A percentile compares a stretch with the other conserved stretches of the same genome.
Evolutionary conservation across 2,797 vertebrate species (phyloP).

Genomic region (Sebastiscus albofasciatus): DNA sequence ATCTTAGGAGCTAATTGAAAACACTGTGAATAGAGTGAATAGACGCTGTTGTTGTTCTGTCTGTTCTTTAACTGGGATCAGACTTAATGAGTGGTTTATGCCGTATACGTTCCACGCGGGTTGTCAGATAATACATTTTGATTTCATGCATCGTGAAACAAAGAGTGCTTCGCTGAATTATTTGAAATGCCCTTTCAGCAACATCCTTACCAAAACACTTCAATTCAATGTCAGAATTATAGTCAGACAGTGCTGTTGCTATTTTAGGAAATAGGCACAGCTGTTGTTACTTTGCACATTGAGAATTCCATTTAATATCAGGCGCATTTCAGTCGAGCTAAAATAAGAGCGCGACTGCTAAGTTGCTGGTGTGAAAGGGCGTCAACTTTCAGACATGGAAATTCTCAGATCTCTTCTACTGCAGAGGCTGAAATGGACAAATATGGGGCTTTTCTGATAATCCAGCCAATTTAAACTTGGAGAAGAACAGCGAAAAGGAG

Average conservation of each 20-base stretch:
- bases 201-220: not conserved
- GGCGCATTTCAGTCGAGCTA: conserved; percentile 15
- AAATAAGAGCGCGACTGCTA: not conserved
- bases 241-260: not conserved
- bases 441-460: conserved; percentile 58
- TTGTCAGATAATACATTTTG: conserved; percentile 20
- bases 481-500: conserved; percentile 24
- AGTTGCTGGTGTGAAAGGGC: not conserved
- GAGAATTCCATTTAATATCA: conserved; percentile 11
- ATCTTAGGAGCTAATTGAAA: conserved; percentile 32
- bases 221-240: not conserved
- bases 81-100: conserved; percentile 11
- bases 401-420: conserved; percentile 18
- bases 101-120: not conserved
- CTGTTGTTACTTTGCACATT: not conserved
- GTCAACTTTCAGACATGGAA: conserved; percentile 42
- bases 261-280: not conserved
- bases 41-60: not conserved
- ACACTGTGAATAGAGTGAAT: conserved; percentile 10
- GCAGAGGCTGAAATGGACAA: conserved; percentile 39
- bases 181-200: conserved; percentile 19
- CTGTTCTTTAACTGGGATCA: not conserved
- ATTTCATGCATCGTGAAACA: conserved; percentile 32
- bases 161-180: conserved; percentile 1
- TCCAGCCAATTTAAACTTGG: conserved; percentile 66